Percentiles rank a stretch among this genome's conserved stretches.
Evolutionary conservation across 2,888 invertebrate species (phyloP).

Genomic region (Cyaniris semiargus): DNA sequence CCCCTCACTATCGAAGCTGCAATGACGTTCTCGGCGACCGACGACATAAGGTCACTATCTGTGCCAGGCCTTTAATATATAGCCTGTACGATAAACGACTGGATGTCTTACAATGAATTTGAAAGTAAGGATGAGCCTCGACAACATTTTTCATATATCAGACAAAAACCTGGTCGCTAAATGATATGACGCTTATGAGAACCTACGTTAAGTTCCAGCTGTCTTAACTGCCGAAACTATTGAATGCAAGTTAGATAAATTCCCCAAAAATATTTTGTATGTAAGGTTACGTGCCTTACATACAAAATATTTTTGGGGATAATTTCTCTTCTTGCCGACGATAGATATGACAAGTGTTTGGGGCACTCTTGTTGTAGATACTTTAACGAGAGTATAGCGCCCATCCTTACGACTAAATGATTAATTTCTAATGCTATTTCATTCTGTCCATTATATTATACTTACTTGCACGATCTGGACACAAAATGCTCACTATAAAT

Average conservation of each 20-base stretch:
- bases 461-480: conserved; percentile 30
- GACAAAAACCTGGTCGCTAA: neutral
- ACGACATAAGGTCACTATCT: conserved; percentile 75
- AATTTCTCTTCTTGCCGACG: neutral
- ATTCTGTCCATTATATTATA: conserved; percentile 60
- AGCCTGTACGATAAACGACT: conserved; percentile 64
- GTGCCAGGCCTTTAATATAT: conserved; percentile 70
- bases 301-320: too few relatives aligned
- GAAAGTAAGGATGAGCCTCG: neutral
- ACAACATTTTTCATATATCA: neutral
- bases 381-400: neutral
- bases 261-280: too few relatives aligned
- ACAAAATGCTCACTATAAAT: conserved; percentile 26
- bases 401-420: neutral
- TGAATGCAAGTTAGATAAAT: too few relatives aligned
- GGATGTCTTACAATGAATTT: neutral
- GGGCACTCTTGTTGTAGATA: neutral
- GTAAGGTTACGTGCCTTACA: too few relatives aligned
- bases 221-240: too few relatives aligned
- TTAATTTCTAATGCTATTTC: conserved; percentile 71
- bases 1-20: conserved; percentile 52
- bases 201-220: too few relatives aligned
- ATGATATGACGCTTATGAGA: neutral
- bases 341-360: neutral
- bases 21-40: conserved; percentile 71